Conservation (phyloP, 2,113 vertebrate species). For the Leiothrix lutea region DNA sequence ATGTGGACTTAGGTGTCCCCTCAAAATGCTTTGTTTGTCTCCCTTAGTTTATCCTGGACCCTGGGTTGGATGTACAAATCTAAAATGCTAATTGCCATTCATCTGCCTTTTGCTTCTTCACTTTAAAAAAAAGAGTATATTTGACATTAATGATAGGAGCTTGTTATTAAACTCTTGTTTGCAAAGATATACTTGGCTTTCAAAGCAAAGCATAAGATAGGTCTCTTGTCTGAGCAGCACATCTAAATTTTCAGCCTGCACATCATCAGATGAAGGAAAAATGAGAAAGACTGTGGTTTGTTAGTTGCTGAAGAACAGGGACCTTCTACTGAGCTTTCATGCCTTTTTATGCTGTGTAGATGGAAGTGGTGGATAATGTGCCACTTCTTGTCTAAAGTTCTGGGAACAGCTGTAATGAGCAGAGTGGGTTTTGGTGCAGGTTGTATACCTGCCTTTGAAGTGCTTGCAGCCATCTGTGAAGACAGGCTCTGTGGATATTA, state of each 20-base stretch:
- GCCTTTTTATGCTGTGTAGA: background rate
- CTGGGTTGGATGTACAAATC: background rate
- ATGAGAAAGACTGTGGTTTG: background rate
- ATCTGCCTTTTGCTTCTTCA: background rate
- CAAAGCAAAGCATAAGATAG: background rate
- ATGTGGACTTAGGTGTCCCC: background rate
- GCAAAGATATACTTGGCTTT: background rate
- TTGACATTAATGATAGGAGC: background rate
- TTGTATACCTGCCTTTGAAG: slow-evolving; percentile 46
- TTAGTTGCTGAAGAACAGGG: background rate
- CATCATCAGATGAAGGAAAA: background rate
- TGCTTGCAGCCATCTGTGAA: slow-evolving; percentile 40
- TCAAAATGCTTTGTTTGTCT: background rate
- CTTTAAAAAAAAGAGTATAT: background rate
- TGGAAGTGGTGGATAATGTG: slow-evolving; percentile 23
- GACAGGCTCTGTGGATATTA: background rate
- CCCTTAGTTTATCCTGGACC: background rate
- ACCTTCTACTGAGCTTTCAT: slow-evolving; percentile 21
- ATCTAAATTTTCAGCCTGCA: background rate
- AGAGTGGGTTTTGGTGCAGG: slow-evolving; percentile 4
- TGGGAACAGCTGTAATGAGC: slow-evolving; percentile 49
- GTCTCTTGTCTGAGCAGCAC: background rate
- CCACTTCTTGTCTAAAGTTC: slow-evolving; percentile 18
- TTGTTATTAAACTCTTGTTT: background rate
- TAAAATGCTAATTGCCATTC: background rate